Evolutionary conservation across 2,888 invertebrate genomes (phyloP), one percentile per base, ranked within the genome.

Genomic region (Polydrusus tereticollis): DNA sequence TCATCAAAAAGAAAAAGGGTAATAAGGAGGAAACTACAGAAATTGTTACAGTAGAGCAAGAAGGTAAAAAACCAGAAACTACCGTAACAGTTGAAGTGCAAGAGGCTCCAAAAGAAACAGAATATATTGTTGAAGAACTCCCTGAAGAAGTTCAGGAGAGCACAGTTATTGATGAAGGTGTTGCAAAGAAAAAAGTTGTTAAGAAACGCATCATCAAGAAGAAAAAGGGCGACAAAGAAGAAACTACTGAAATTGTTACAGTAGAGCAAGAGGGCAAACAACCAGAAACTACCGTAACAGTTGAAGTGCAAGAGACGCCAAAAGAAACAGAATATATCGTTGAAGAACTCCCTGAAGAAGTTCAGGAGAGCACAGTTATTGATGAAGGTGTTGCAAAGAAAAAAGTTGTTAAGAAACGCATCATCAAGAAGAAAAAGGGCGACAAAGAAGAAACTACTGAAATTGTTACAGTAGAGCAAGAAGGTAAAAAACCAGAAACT

Each of bases 201-300:
- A 87, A 85, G 12, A 87, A 85, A 72, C 84, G 83, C 5, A 84
- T 84, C 57, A 83, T 86, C 1, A 85, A 84, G 69, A 86, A 85
- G 58, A 82, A 73, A 47, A 75, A 76, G 78, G 83, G 85, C n/a
- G 77, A 79, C 80, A 83, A 80, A 60, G 82, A 84, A 21, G 86
- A 87, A 80, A 83, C 82, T 52, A 87, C 86, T 5, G 77, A 80
- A 74, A 80, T 80, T 12, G 74, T 87, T 4, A 79, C 74, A 33
- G 69, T 74, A 1, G 74, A 76, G 69, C 68, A 78, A 33, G 66
- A 73, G 58, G 75, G 75, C 14, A 71, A 73, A 23, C 21, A 65
- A 69, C 80, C 52, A 72, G 23, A 57, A n/a, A 80, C 43, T 41
- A 36, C 70, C 18, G 71, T 74, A 29, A 72, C 78, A 1, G 82